These are phyloP conservation scores for Gallirallus australis DNA, from an alignment of 2,797 vertebrate species.

Conservation along the genomic window DNA sequence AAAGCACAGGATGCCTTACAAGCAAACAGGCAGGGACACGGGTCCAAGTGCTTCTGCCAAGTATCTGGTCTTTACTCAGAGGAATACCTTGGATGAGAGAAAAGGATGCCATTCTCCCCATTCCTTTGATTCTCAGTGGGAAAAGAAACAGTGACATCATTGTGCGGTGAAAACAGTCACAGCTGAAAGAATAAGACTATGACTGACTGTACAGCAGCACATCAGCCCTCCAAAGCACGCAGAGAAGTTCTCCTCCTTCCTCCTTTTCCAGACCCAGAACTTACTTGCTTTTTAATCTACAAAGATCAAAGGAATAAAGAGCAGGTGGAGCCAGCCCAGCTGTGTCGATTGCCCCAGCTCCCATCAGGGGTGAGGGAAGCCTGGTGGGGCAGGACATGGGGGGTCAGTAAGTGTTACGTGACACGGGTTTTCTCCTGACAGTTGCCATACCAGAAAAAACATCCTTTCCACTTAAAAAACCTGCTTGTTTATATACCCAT, in stretches of 20 bases:
- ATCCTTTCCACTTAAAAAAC: not conserved
- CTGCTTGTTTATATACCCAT: not conserved
- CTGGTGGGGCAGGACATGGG: not conserved
- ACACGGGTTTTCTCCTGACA: not conserved
- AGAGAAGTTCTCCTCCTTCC: not conserved
- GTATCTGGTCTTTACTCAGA: not conserved
- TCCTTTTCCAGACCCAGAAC: not conserved
- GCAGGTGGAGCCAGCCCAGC: not conserved
- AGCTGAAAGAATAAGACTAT: not conserved
- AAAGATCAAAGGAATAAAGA: not conserved
- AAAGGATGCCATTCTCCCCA: not conserved
- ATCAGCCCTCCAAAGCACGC: not conserved
- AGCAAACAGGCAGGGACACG: not conserved
- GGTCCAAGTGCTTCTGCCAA: not conserved
- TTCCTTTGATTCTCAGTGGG: not conserved
- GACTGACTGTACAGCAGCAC: rapidly evolving
- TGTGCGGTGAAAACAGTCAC: not conserved
- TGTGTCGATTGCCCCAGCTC: not conserved
- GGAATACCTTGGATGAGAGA: not conserved
- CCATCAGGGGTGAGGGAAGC: not conserved
- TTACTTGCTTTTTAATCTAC: not conserved
- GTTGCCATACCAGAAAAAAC: not conserved
- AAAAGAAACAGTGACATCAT: not conserved
- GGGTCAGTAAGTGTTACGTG: not conserved
- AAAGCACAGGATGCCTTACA: not conserved